phyloP scores from a whole-genome alignment of 1,140 invertebrate species.

The Aleiodes sp. region DNA sequence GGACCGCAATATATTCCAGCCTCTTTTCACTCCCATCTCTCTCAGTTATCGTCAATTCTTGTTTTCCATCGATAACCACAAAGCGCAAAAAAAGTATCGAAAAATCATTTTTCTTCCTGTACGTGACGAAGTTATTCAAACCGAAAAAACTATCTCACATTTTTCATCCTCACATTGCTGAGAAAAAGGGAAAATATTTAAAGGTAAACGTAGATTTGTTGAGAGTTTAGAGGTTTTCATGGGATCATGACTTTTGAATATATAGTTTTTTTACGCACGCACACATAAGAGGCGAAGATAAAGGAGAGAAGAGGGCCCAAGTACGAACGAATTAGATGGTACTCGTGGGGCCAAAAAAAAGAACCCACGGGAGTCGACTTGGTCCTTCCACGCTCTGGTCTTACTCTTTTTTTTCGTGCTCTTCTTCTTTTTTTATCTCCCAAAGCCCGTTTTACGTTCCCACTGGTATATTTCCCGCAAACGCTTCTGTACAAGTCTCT shows the following conservation, averaged over 20 bases:
- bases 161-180: not conserved
- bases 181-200: conserved; percentile 14
- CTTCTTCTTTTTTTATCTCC: not conserved
- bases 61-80: not conserved
- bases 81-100: not conserved
- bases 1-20: conserved; percentile 21
- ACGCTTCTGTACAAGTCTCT: too few species aligned
- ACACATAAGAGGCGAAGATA: not conserved
- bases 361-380: conserved; percentile 11
- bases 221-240: not conserved
- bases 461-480: not conserved
- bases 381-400: not conserved
- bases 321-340: conserved; percentile 12
- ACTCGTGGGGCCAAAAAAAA: conserved; percentile 16
- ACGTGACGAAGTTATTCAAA: not conserved
- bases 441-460: not conserved
- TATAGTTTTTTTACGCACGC: too few species aligned
- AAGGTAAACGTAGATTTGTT: not conserved
- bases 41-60: not conserved
- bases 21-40: not conserved
- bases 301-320: not conserved
- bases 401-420: not conserved
- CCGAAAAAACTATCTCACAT: not conserved
- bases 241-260: not conserved
- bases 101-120: not conserved